A percentile compares a stretch with the other conserved stretches of the same genome.
These are phyloP conservation scores for Phoenicopterus ruber DNA, from an alignment of 2,113 vertebrate genomes.

Conservation along the genomic window DNA sequence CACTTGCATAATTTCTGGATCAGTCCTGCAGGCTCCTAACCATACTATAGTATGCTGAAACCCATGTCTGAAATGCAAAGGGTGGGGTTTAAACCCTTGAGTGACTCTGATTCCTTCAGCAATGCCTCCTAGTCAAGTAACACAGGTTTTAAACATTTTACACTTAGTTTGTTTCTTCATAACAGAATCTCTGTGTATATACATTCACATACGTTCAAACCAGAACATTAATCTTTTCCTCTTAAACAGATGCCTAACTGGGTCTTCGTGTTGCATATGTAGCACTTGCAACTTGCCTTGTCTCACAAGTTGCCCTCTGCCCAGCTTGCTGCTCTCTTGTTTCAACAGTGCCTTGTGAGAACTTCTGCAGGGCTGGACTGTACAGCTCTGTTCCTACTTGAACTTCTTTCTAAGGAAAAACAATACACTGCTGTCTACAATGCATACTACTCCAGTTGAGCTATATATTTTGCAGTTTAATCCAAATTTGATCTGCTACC, in stretches of 20 bases:
- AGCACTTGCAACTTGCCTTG: neutral
- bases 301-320: neutral
- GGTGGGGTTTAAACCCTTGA: neutral
- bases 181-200: neutral
- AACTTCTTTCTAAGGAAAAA: neutral
- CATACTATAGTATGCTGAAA: neutral
- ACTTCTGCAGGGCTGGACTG: neutral
- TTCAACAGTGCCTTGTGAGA: neutral
- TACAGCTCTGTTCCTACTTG: neutral
- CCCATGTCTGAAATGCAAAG: rapidly evolving
- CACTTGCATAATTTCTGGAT: neutral
- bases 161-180: neutral
- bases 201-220: neutral
- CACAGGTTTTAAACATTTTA: neutral
- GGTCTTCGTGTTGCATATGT: neutral
- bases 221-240: neutral
- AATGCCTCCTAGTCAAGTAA: neutral
- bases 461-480: neutral
- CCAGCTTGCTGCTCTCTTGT: neutral
- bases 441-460: neutral
- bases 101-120: neutral
- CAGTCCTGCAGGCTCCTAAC: neutral
- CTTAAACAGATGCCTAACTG: neutral
- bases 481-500: neutral
- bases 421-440: neutral